These are phyloP conservation scores for Labrus mixtus DNA, from an alignment of 2,113 vertebrate genomes.

Conservation along the genomic window DNA sequence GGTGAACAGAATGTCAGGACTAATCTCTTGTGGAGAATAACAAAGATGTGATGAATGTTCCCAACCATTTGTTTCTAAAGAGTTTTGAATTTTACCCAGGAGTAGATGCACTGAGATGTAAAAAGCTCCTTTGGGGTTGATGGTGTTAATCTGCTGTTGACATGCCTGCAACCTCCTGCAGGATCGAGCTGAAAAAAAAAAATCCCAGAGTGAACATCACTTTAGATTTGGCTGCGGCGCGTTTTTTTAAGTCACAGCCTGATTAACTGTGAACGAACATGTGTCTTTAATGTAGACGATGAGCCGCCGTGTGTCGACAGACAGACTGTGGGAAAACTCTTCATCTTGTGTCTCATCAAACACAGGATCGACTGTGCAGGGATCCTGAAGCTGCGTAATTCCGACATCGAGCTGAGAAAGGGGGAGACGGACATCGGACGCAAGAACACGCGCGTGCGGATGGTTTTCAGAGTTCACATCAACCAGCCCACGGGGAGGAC, in stretches of 20 bases:
- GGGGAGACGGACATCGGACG: constrained; percentile 96
- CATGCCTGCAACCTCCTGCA: constrained; percentile 17
- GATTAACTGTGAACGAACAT: neutral
- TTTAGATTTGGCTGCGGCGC: neutral
- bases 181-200: neutral
- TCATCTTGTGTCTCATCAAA: neutral
- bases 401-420: constrained; percentile 94
- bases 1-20: neutral
- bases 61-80: constrained; percentile 10
- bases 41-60: constrained; percentile 23
- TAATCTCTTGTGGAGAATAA: constrained; percentile 12
- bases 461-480: constrained; percentile 94
- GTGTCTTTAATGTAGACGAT: neutral
- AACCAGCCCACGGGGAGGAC: constrained; percentile 89
- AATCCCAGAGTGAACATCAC: constrained; percentile 16
- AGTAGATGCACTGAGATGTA: constrained; percentile 13
- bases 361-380: constrained; percentile 94
- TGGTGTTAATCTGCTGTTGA: constrained; percentile 47
- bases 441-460: constrained; percentile 94
- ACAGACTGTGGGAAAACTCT: constrained; percentile 7
- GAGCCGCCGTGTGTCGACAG: neutral
- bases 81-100: constrained; percentile 19
- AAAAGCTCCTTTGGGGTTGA: neutral
- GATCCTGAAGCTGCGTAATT: constrained; percentile 95
- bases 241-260: constrained; percentile 13